phyloP scores from a whole-genome alignment of 2,888 invertebrate genomes.

The Anthrax anthrax region DNA sequence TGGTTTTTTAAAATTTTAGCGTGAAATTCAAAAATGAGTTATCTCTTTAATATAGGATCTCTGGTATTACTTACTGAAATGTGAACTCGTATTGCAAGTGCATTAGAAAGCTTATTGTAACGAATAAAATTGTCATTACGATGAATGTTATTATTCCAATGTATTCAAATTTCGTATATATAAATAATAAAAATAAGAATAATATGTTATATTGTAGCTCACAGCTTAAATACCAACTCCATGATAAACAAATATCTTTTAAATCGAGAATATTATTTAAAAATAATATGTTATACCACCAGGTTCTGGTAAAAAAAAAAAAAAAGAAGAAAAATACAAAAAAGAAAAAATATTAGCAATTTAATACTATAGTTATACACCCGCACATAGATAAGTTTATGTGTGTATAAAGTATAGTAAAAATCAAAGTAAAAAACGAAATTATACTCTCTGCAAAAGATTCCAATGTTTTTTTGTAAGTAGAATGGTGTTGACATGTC shows the following conservation, averaged over 20 bases:
- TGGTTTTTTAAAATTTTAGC: too few species aligned
- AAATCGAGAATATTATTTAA: slow-evolving; percentile 21
- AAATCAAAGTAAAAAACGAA: background rate
- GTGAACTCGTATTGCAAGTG: slow-evolving; percentile 20
- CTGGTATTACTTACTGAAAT: slow-evolving; percentile 26
- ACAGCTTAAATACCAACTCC: slow-evolving; percentile 27
- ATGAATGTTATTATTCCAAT: slow-evolving; percentile 17
- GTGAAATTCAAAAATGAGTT: too few species aligned
- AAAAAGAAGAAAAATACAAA: background rate
- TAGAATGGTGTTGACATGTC: slow-evolving; percentile 22
- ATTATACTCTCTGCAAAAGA: slow-evolving; percentile 21
- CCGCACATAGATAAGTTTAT: too few species aligned
- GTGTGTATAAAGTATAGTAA: too few species aligned
- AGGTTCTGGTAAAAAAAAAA: slow-evolving; percentile 16
- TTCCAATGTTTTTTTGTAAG: slow-evolving; percentile 19
- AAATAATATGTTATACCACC: slow-evolving; percentile 23
- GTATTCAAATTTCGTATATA: slow-evolving; percentile 18
- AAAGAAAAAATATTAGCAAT: background rate
- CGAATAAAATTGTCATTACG: slow-evolving; percentile 14
- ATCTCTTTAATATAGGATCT: too few species aligned
- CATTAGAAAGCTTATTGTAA: slow-evolving; percentile 18
- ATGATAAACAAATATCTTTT: slow-evolving; percentile 20
- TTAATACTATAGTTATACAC: background rate
- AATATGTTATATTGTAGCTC: slow-evolving; percentile 23
- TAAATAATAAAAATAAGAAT: slow-evolving; percentile 18